Conservation (phyloP, 2,113 vertebrate genomes). For the Vanacampus margaritifer region DNA sequence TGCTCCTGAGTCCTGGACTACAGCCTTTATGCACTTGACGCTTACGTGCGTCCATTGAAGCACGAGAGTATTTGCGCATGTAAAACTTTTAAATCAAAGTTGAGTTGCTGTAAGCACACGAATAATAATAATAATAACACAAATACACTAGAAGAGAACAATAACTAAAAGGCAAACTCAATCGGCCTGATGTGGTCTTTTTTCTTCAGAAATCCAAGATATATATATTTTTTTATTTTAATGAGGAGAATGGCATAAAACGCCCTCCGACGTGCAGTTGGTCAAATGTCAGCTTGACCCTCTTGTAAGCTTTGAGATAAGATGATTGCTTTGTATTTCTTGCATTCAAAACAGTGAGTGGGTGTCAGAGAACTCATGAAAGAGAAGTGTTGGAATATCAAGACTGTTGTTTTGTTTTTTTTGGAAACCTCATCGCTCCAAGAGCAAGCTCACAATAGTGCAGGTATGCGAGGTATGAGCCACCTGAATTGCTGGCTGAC, state of each 20-base stretch:
- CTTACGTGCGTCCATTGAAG: too few relatives aligned
- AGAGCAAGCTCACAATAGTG: conserved; percentile 47
- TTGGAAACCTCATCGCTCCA: conserved; percentile 51
- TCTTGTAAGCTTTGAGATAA: background rate
- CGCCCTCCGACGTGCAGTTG: conserved; percentile 12
- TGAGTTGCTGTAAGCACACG: too few relatives aligned
- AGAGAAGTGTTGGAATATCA: background rate
- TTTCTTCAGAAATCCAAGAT: too few relatives aligned
- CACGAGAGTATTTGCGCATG: too few relatives aligned
- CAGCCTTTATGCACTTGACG: background rate
- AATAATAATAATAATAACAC: too few relatives aligned
- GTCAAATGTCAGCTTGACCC: conserved; percentile 6
- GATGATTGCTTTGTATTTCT: background rate
- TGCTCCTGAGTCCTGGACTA: conserved; percentile 13
- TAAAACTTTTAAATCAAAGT: too few relatives aligned
- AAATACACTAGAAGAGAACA: too few relatives aligned
- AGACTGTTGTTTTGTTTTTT: background rate
- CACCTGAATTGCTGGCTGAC: conserved; percentile 69
- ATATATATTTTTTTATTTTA: too few relatives aligned
- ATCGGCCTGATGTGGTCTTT: too few relatives aligned
- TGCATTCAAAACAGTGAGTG: background rate
- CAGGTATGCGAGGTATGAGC: conserved; percentile 74
- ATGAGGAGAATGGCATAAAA: conserved; percentile 18
- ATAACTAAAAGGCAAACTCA: too few relatives aligned
- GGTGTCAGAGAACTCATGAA: background rate